These are phyloP conservation scores for Chrysomallon squamiferum DNA, from an alignment of 1,140 invertebrate genomes.

Conservation along the genomic window DNA sequence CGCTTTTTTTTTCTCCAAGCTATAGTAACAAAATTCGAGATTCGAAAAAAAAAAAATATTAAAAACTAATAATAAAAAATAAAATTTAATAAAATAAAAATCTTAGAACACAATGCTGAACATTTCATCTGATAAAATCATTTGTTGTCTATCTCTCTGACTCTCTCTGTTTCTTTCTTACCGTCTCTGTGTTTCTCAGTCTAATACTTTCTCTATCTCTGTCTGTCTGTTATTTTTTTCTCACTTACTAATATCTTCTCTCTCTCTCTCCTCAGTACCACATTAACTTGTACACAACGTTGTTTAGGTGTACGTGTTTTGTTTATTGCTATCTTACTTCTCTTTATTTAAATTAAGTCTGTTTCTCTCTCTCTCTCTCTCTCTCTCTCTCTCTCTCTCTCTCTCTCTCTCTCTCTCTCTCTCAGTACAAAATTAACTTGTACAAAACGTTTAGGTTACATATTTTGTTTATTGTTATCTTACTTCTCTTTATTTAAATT, in stretches of 20 bases:
- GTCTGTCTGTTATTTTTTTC: not conserved
- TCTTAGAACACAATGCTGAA: too few species aligned
- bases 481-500: not conserved
- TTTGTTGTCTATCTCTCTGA: slow-evolving; percentile 2
- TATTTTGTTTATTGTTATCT: too few species aligned
- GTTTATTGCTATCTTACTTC: not conserved
- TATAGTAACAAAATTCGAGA: too few species aligned
- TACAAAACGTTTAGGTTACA: too few species aligned
- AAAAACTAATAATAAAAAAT: too few species aligned
- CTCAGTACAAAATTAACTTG: too few species aligned
- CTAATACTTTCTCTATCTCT: slow-evolving; percentile 4
- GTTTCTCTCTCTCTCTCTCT: slow-evolving; percentile 3
- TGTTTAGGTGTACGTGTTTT: too few species aligned
- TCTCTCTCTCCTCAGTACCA: slow-evolving; percentile 8
- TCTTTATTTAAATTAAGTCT: not conserved
- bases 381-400: slow-evolving; percentile 5
- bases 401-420: not conserved
- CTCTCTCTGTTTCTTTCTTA: not conserved
- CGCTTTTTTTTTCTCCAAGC: too few species aligned
- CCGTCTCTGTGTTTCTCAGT: slow-evolving; percentile 8
- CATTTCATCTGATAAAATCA: too few species aligned
- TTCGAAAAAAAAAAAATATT: too few species aligned
- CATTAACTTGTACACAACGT: too few species aligned
- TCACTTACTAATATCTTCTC: not conserved
- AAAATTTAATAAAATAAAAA: too few species aligned